Conservation (phyloP, 2,888 invertebrate species). For the Mystacides longicornis region DNA sequence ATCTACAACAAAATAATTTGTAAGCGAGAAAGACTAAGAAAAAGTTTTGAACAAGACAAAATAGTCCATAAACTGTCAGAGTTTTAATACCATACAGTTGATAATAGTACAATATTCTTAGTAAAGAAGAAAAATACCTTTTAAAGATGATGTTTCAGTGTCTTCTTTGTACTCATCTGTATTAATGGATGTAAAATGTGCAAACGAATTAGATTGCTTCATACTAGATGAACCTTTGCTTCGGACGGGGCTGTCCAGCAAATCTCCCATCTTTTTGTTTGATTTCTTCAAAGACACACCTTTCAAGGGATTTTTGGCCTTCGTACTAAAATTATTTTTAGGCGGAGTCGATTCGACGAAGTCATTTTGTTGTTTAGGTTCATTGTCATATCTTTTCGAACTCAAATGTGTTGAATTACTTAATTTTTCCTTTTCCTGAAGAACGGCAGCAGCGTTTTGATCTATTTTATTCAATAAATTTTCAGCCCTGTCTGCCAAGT, state of each 20-base stretch:
- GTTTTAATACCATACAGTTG: no score
- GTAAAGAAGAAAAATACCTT: no score
- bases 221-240: constrained; percentile 5
- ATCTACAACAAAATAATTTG: not conserved
- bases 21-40: not conserved
- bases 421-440: constrained; percentile 32
- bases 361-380: no score
- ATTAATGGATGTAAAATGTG: constrained; percentile 9
- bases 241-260: not conserved
- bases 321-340: constrained; percentile 5
- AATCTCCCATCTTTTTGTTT: constrained; percentile 6
- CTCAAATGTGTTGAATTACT: not conserved
- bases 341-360: not conserved
- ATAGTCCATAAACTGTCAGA: no score
- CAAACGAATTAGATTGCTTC: constrained; percentile 7
- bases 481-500: constrained; percentile 65
- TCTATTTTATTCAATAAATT: constrained; percentile 67
- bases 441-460: constrained; percentile 61
- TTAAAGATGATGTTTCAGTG: not conserved
- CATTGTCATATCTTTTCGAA: not conserved
- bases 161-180: not conserved
- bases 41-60: not conserved
- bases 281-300: constrained; percentile 13
- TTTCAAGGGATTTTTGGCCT: constrained; percentile 7
- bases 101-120: no score